These are phyloP conservation scores for Poecilus cupreus DNA, from an alignment of 2,888 invertebrate species.

Conservation along the genomic window DNA sequence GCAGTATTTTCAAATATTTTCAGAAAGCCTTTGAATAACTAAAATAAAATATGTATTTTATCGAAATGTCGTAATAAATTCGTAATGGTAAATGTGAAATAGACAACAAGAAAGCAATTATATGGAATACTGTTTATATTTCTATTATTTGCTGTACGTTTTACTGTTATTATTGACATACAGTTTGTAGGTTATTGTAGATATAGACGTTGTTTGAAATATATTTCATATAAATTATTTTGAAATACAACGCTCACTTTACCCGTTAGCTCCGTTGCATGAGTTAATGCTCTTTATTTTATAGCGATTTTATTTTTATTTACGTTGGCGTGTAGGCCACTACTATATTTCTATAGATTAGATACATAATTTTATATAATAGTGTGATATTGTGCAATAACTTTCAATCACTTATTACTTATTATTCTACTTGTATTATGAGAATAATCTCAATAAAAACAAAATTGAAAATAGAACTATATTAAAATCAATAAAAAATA, in stretches of 20 bases:
- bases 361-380: slow-evolving; percentile 21
- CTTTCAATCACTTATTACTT: not conserved
- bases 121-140: not conserved
- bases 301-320: slow-evolving; percentile 26
- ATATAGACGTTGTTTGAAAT: not conserved
- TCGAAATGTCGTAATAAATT: not conserved
- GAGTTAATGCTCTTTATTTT: slow-evolving; percentile 12
- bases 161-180: not conserved
- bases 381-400: not conserved
- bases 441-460: no score
- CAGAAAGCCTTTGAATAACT: no score
- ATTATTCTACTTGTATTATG: not conserved
- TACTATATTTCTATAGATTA: not conserved
- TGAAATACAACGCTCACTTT: not conserved
- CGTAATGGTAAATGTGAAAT: not conserved
- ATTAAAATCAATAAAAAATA: no score
- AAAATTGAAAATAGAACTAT: no score
- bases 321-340: slow-evolving; percentile 13
- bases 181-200: not conserved
- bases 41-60: no score
- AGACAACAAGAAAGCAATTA: not conserved
- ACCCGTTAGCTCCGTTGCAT: not conserved
- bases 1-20: no score
- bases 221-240: not conserved
- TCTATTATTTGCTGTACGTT: not conserved